Conservation (phyloP, 2,888 invertebrate species). For the Trichogramma dendrolimi region DNA sequence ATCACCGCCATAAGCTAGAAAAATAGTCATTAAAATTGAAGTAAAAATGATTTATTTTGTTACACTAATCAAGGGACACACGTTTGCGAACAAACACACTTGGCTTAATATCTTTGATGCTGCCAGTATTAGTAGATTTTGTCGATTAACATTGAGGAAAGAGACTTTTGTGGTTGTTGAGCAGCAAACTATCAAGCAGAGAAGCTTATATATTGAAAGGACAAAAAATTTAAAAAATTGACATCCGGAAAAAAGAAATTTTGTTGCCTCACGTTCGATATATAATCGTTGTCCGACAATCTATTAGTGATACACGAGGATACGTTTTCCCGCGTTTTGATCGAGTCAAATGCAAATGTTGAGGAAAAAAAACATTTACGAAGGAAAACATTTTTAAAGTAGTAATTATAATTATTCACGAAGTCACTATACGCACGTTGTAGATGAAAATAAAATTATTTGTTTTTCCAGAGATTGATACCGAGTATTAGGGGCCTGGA, state of each 20-base stretch:
- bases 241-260: constrained; percentile 14
- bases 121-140: constrained; percentile 30
- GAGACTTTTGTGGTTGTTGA: constrained; percentile 22
- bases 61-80: background rate
- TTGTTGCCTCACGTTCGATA: background rate
- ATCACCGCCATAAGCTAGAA: too few relatives aligned
- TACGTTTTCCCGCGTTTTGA: too few relatives aligned
- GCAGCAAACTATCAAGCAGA: constrained; percentile 5
- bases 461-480: constrained; percentile 21
- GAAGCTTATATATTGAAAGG: background rate
- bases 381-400: too few relatives aligned
- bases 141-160: constrained; percentile 21
- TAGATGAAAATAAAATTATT: constrained; percentile 2
- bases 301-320: too few relatives aligned
- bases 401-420: too few relatives aligned
- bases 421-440: constrained; percentile 21
- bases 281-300: too few relatives aligned
- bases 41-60: too few relatives aligned
- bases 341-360: too few relatives aligned
- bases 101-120: constrained; percentile 28
- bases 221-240: constrained; percentile 19
- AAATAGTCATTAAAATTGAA: too few relatives aligned
- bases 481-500: constrained; percentile 19
- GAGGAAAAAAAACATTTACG: too few relatives aligned
- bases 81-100: constrained; percentile 3